phyloP scores from a whole-genome alignment of 2,113 vertebrate species.

The Poeciliopsis occidentalis region DNA sequence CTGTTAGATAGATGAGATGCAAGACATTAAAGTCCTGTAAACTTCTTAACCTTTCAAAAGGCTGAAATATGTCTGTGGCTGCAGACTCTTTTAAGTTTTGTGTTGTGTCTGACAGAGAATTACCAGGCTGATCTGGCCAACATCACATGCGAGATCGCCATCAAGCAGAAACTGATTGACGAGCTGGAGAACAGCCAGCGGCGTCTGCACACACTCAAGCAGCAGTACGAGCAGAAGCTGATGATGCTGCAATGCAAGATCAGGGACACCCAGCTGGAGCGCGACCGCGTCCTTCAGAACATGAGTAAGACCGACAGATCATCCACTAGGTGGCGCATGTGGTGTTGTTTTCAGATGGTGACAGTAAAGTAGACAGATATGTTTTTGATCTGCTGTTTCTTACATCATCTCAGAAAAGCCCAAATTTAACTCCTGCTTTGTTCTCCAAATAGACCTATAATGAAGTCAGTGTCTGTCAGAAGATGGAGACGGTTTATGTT shows the following conservation, averaged over 20 bases:
- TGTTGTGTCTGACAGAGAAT: slow-evolving; percentile 74
- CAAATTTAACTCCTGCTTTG: not conserved
- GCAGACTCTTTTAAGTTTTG: not conserved
- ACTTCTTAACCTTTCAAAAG: no score
- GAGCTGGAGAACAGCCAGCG: slow-evolving; percentile 97
- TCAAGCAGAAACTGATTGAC: slow-evolving; percentile 98
- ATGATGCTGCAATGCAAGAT: slow-evolving; percentile 98
- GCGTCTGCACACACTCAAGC: slow-evolving; percentile 93
- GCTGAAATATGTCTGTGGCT: no score
- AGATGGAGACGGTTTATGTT: slow-evolving; percentile 4
- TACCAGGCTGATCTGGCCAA: slow-evolving; percentile 96
- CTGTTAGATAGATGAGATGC: no score
- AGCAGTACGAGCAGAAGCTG: slow-evolving; percentile 96
- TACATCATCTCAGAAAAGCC: not conserved
- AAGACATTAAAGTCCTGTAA: no score
- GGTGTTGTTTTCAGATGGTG: not conserved
- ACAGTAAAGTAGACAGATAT: not conserved
- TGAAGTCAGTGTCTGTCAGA: not conserved
- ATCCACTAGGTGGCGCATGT: not conserved
- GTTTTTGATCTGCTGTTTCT: not conserved
- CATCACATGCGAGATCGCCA: slow-evolving; percentile 98
- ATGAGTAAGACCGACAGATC: slow-evolving; percentile 82
- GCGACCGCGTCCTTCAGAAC: slow-evolving; percentile 95
- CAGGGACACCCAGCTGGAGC: slow-evolving; percentile 92
- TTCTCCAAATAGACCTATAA: slow-evolving; percentile 8